Conservation (phyloP, 1,140 invertebrate species). For the Pantala flavescens region DNA sequence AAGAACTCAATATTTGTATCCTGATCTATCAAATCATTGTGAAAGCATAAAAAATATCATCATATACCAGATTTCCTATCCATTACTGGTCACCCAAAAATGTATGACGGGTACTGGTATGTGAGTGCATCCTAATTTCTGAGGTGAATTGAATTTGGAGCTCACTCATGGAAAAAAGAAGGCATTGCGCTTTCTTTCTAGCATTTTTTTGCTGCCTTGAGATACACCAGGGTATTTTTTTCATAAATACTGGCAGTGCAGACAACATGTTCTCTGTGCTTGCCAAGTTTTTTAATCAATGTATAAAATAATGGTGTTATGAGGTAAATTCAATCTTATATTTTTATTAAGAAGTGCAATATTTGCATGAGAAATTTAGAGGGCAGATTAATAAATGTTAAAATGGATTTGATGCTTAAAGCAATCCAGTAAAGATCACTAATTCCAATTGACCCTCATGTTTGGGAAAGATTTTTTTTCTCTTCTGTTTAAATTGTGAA, state of each 20-base stretch:
- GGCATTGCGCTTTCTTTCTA: background rate
- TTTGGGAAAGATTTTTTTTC: background rate
- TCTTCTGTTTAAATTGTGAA: no score
- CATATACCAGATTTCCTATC: no score
- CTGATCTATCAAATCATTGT: no score
- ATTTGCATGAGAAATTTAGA: constrained; percentile 1
- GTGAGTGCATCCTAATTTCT: background rate
- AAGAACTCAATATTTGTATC: no score
- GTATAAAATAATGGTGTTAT: background rate
- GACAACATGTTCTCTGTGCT: background rate
- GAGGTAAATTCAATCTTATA: constrained; percentile 10
- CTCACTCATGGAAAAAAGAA: background rate
- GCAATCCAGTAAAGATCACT: background rate
- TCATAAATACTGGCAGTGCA: constrained; percentile 1
- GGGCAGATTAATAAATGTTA: background rate
- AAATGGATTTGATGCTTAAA: constrained; percentile 4
- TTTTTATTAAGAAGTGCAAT: constrained; percentile 10
- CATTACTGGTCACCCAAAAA: no score
- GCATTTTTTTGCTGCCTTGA: constrained; percentile 9
- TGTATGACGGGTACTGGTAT: no score
- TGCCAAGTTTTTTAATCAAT: background rate
- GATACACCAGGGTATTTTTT: constrained; percentile 2
- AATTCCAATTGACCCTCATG: background rate
- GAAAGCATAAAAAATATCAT: no score
- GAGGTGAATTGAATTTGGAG: background rate